Conservation (phyloP, 2,888 invertebrate genomes). For the Antheraea yamamai region DNA sequence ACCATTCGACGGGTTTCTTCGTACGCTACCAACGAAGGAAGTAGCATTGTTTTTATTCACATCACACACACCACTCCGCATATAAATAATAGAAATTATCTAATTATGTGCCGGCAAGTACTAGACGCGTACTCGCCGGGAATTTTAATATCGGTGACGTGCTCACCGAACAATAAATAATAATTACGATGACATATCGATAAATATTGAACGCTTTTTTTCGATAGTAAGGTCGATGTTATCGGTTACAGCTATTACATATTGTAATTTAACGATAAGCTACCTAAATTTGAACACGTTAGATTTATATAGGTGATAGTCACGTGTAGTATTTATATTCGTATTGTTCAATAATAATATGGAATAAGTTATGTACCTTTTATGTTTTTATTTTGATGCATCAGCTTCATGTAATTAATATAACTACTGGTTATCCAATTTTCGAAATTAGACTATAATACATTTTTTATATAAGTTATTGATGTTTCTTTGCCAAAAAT, state of each 20-base stretch:
- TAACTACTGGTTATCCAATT: no score
- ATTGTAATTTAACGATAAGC: constrained; percentile 71
- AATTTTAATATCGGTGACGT: constrained; percentile 62
- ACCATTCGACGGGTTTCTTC: constrained; percentile 62
- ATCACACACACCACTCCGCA: constrained; percentile 63
- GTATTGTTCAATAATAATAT: constrained; percentile 12
- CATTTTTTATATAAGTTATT: no score
- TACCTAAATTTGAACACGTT: constrained; percentile 58
- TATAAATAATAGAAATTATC: constrained; percentile 82
- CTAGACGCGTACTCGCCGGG: constrained; percentile 59
- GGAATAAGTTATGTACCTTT: not conserved
- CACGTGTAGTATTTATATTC: constrained; percentile 20
- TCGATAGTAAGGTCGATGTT: constrained; percentile 72
- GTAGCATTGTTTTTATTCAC: constrained; percentile 63
- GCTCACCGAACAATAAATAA: constrained; percentile 55
- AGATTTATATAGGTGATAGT: constrained; percentile 31
- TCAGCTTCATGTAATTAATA: not conserved
- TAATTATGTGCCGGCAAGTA: constrained; percentile 72
- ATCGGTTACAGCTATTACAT: constrained; percentile 75
- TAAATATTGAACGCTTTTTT: constrained; percentile 67
- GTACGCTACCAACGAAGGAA: constrained; percentile 66
- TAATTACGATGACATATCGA: constrained; percentile 64
- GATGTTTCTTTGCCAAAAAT: no score
- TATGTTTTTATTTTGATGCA: not conserved
- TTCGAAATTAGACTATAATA: no score